Conservation (phyloP, 2,797 vertebrate genomes). For the Enteromius thamalakanensis region DNA sequence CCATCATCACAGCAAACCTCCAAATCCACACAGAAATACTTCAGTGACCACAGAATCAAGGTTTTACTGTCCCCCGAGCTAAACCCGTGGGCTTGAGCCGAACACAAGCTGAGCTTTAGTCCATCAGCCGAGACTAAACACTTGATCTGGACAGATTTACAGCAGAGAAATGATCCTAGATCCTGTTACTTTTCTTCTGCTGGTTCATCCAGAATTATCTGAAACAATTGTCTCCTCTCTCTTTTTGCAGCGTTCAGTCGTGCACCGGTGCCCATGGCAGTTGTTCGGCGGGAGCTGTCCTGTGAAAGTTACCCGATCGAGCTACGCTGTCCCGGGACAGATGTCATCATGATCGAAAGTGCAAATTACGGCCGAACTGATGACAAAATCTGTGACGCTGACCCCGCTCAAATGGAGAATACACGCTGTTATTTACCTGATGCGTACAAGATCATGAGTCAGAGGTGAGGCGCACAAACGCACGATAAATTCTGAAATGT, state of each 20-base stretch:
- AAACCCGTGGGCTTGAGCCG: slow-evolving; percentile 3
- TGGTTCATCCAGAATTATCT: neutral
- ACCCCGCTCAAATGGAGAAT: slow-evolving; percentile 99
- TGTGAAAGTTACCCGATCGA: slow-evolving; percentile 99
- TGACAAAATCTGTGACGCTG: slow-evolving; percentile 98
- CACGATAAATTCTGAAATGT: neutral
- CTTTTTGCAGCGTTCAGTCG: slow-evolving; percentile 51
- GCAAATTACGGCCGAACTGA: slow-evolving; percentile 99
- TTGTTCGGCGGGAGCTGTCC: slow-evolving; percentile 96
- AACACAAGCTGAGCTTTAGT: slow-evolving; percentile 27
- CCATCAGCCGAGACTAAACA: slow-evolving; percentile 17
- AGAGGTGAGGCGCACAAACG: slow-evolving; percentile 47
- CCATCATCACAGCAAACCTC: neutral
- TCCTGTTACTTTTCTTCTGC: neutral
- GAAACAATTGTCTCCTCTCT: neutral
- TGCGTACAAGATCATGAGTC: slow-evolving; percentile 97
- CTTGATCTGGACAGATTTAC: slow-evolving; percentile 21
- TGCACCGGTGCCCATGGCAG: slow-evolving; percentile 82
- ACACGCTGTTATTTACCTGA: slow-evolving; percentile 98
- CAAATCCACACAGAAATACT: slow-evolving; percentile 15
- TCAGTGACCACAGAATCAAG: slow-evolving; percentile 14
- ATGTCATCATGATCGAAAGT: slow-evolving; percentile 99
- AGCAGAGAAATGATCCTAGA: slow-evolving; percentile 1
- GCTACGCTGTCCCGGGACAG: slow-evolving; percentile 96
- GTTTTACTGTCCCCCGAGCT: slow-evolving; percentile 14